Base-by-base conservation (phyloP, 2,113 vertebrate species). In the Otus sunia region DNA sequence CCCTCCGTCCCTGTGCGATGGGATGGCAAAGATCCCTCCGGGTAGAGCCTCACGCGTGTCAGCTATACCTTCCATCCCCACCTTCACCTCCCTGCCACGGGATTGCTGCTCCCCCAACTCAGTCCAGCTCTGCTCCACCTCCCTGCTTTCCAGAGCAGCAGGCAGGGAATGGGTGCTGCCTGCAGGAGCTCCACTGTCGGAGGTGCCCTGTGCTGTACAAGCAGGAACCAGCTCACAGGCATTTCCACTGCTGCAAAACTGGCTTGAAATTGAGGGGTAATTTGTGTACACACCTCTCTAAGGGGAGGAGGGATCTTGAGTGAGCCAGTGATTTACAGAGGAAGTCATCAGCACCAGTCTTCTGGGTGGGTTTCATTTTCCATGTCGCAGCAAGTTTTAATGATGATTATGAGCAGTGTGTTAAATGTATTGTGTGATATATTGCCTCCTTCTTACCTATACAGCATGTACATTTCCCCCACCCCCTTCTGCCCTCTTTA, bases 181-280 rank as follows among this genome's bases (percentile, higher is more conserved):
- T 52, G n/a, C 22, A 27, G 69, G 43, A 64, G 36, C 60, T 59
- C 34, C 0, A 1, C 69, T 34, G n/a, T 5, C 2, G 0, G 41
- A 76, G 64, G 12, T 37, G 73, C 60, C 66, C 43, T 15, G 47
- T 10, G n/a, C 59, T 34, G 9, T 1, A 1, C 12, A 5, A 43
- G 17, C 1, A 2, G 60, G 25, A 90, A 13, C 14, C 10, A 47
- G 49, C 55, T 94, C 45, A 29, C 6, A 4, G 23, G 58, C 43
- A 10, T 60, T 88, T 79, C 74, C 62, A 27, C 41, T 59, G 79
- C 41, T 92, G 73, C 72, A 73, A 74, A 89, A 76, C 25, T 17
- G 41, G 9, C 17, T 18, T 58, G 45, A 67, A 86, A 86, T 58
- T 80, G 0, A 0, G 63, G 69, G 32, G 9, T 50, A 12, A 32